phyloP scores from a whole-genome alignment of 2,888 invertebrate genomes.

The Acronicta aceris region DNA sequence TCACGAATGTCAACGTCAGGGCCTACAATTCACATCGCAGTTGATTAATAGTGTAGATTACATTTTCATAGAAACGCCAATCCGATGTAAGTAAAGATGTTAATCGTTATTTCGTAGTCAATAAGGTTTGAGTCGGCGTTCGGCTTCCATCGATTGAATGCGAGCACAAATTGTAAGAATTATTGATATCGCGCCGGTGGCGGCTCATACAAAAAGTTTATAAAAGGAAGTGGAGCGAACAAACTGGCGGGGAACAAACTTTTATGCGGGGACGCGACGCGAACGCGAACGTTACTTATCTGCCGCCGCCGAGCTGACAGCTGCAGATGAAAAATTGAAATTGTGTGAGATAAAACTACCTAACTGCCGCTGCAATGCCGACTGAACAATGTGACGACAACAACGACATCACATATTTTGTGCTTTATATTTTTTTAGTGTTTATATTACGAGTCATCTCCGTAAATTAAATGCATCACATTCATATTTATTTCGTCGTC shows the following conservation, averaged over 20 bases:
- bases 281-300: slow-evolving; percentile 86
- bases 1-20: slow-evolving; percentile 52
- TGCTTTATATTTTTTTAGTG: slow-evolving; percentile 47
- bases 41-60: slow-evolving; percentile 56
- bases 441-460: slow-evolving; percentile 27
- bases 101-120: slow-evolving; percentile 57
- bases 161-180: slow-evolving; percentile 82
- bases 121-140: slow-evolving; percentile 60
- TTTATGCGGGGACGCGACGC: slow-evolving; percentile 81
- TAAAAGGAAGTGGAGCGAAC: slow-evolving; percentile 87
- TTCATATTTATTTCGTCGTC: neutral
- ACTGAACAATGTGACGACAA: slow-evolving; percentile 82
- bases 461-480: neutral
- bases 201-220: slow-evolving; percentile 85
- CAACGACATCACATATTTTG: slow-evolving; percentile 58
- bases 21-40: slow-evolving; percentile 39
- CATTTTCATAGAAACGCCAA: slow-evolving; percentile 46
- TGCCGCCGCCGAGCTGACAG: slow-evolving; percentile 86
- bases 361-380: slow-evolving; percentile 80
- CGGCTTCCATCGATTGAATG: slow-evolving; percentile 69
- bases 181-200: slow-evolving; percentile 81
- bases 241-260: slow-evolving; percentile 86
- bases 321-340: slow-evolving; percentile 90
- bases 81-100: slow-evolving; percentile 58
- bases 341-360: slow-evolving; percentile 89